Conservation (phyloP, 2,113 vertebrate species). For the Progne subis region DNA sequence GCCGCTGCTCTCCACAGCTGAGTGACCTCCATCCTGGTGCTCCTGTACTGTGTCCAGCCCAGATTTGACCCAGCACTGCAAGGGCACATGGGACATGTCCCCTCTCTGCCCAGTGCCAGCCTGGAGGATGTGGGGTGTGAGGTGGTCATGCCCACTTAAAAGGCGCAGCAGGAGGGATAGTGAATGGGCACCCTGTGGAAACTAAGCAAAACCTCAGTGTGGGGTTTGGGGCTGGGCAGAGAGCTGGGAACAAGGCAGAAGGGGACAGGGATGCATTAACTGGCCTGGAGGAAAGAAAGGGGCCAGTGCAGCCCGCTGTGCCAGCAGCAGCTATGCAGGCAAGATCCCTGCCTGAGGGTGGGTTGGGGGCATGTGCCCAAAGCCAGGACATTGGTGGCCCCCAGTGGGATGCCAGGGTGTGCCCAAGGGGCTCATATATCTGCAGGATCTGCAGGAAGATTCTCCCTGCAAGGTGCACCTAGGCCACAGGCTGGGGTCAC, state of each 20-base stretch:
- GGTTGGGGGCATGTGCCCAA: not conserved
- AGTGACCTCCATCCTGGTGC: not conserved
- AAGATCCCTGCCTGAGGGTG: not conserved
- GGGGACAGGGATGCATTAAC: not conserved
- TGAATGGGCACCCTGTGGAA: not conserved
- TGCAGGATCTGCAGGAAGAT: not conserved
- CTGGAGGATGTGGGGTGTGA: not conserved
- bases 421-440: accelerated
- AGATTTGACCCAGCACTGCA: not conserved
- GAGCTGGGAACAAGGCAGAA: not conserved
- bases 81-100: no score
- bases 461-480: no score
- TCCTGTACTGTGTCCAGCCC: not conserved
- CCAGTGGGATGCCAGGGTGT: not conserved
- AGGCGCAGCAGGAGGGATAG: not conserved
- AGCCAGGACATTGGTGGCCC: not conserved
- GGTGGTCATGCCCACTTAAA: not conserved
- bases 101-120: not conserved
- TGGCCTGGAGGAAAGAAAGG: not conserved
- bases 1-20: not conserved
- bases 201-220: not conserved
- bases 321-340: not conserved
- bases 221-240: not conserved
- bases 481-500: accelerated
- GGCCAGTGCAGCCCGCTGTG: not conserved